Evolutionary conservation across 2,797 vertebrate genomes (phyloP).

Genomic region (Halcyon leucocephala): DNA sequence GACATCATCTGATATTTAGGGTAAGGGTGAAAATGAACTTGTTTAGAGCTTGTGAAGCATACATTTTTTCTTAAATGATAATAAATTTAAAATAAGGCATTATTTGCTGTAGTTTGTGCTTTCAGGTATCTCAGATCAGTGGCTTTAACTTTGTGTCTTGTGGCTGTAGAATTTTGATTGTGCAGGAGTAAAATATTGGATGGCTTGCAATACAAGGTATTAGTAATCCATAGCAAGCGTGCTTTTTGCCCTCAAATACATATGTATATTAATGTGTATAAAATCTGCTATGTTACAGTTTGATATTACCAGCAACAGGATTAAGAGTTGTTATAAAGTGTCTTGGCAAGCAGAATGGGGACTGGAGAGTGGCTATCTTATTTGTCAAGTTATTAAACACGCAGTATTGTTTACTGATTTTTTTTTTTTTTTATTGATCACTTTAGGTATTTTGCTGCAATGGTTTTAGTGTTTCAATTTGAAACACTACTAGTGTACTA

Average conservation of each 20-base stretch:
- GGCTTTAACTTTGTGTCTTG: neutral
- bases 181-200: neutral
- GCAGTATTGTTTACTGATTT: neutral
- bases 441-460: neutral
- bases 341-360: neutral
- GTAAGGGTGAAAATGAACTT: conserved; percentile 59
- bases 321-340: neutral
- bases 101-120: neutral
- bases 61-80: neutral
- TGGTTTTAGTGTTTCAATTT: neutral
- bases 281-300: neutral
- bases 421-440: neutral
- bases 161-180: neutral
- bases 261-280: neutral
- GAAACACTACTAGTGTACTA: neutral
- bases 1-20: conserved; percentile 52
- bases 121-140: neutral
- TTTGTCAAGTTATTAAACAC: neutral
- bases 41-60: neutral
- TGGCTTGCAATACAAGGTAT: neutral
- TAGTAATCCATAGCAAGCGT: neutral
- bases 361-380: neutral
- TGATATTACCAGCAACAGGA: neutral
- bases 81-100: neutral
- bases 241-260: neutral